Base-by-base conservation (phyloP, 2,888 invertebrate genomes). In the Heteromyza rotundicornis region DNA sequence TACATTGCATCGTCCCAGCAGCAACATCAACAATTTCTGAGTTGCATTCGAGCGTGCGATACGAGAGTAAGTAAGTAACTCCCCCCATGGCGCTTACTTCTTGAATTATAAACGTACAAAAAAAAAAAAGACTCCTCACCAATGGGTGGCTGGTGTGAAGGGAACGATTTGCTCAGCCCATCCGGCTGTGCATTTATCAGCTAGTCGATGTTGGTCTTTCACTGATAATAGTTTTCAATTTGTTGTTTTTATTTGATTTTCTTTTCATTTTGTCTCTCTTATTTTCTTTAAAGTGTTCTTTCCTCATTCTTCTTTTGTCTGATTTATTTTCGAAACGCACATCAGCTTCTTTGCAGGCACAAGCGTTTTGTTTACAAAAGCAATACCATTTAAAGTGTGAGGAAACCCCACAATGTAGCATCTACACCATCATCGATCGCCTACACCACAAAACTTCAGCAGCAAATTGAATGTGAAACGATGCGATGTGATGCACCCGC, bases 71-170 rank as follows among this genome's bases (percentile, higher is more conserved):
- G 56, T 51, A 49, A 36, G 12, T 55, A 52, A n/a, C n/a, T 8
- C 40, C n/a, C 62, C 55, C 54, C 19, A 57, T 58, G 62, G 58
- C 62, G 62, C 62, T 62, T 54, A 58, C 54, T 58, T 62, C 20
- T 62, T 50, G 50, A 54, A 54, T 58, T 62, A 57, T 19, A 40
- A 8, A 19, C 19, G 20, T 47, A n/a, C 40, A 32, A 32, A 5
- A 8, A 32, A 32, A n/a, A n/a, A n/a, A n/a, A n/a, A n/a, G n/a
- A n/a, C n/a, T n/a, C 27, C 27, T 10, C 10, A 27, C 27, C 7
- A 27, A 5, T 27, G 27, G 27, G 47, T 32, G 36, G n/a, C n/a
- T n/a, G n/a, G n/a, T n/a, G n/a, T n/a, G n/a, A n/a, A 17, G 49
- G 55, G 12, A 40, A 40, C 44, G 27, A 17, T 24, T 40, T 40